A percentile compares a stretch with the other conserved stretches of the same genome.
Conservation (phyloP, 2,888 invertebrate genomes). For the Scelioninae gen. 2 region DNA sequence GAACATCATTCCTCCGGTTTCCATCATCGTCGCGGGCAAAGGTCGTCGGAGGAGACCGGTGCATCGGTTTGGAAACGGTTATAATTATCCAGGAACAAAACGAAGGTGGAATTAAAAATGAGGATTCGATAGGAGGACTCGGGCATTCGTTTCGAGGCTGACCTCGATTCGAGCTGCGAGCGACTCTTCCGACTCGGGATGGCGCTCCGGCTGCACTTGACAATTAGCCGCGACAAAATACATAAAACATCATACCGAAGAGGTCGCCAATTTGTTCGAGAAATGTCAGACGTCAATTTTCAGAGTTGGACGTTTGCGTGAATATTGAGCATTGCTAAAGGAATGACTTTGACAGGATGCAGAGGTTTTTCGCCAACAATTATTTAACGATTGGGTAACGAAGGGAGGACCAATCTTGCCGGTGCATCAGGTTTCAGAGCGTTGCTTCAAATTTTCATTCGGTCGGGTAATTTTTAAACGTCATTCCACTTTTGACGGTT, state of each 20-base stretch:
- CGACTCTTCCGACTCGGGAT: background rate
- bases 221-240: background rate
- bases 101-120: constrained; percentile 5
- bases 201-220: background rate
- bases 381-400: too few relatives aligned
- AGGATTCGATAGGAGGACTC: background rate
- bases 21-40: too few relatives aligned
- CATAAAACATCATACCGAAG: constrained; percentile 1
- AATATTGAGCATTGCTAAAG: constrained; percentile 21
- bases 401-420: too few relatives aligned
- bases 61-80: constrained; percentile 28
- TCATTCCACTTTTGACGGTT: too few relatives aligned
- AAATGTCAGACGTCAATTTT: constrained; percentile 34
- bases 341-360: too few relatives aligned
- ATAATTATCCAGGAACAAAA: constrained; percentile 23
- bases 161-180: constrained; percentile 9
- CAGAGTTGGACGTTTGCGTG: constrained; percentile 22
- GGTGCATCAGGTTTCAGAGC: too few relatives aligned
- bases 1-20: too few relatives aligned
- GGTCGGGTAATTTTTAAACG: too few relatives aligned
- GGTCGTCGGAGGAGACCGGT: constrained; percentile 16
- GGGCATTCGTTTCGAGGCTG: constrained; percentile 4
- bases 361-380: too few relatives aligned
- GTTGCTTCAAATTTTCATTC: too few relatives aligned
- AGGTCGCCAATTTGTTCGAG: constrained; percentile 10